A percentile compares a stretch with the other conserved stretches of the same genome.
Conservation (phyloP, 2,888 invertebrate genomes). For the Chrysolina oricalcia region DNA sequence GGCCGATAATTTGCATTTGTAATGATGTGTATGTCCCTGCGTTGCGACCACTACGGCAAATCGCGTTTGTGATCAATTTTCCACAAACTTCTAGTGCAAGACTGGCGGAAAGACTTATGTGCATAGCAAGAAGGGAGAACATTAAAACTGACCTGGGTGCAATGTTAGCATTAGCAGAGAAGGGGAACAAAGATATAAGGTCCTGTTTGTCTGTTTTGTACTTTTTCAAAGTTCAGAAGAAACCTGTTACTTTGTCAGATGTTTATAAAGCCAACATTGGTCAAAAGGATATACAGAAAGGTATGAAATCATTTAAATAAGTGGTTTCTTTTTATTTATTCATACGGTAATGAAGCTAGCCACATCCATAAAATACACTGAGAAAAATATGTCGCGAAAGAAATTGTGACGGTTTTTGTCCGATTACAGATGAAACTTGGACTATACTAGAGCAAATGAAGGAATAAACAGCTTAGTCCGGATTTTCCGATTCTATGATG, state of each 20-base stretch:
- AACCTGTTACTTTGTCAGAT: slow-evolving; percentile 73
- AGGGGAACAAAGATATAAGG: slow-evolving; percentile 91
- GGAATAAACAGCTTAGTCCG: no score
- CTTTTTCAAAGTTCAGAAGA: slow-evolving; percentile 68
- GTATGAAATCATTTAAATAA: slow-evolving; percentile 25
- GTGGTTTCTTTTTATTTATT: neutral
- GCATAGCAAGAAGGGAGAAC: slow-evolving; percentile 80
- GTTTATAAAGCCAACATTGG: slow-evolving; percentile 83
- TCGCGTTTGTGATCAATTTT: slow-evolving; percentile 84
- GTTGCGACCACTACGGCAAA: slow-evolving; percentile 84
- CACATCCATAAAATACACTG: no score
- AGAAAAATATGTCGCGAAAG: no score
- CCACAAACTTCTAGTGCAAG: slow-evolving; percentile 74
- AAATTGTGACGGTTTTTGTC: no score
- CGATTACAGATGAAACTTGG: no score
- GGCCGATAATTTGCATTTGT: slow-evolving; percentile 98
- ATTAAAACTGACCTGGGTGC: slow-evolving; percentile 81
- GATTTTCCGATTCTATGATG: no score
- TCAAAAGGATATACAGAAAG: slow-evolving; percentile 90
- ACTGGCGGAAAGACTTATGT: slow-evolving; percentile 78
- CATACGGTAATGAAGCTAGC: no score
- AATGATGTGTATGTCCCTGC: slow-evolving; percentile 95
- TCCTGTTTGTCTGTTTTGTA: slow-evolving; percentile 94
- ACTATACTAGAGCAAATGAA: no score
- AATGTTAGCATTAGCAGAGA: slow-evolving; percentile 85